Conservation (phyloP, 2,888 invertebrate genomes). For the Neoscelio sp. region DNA sequence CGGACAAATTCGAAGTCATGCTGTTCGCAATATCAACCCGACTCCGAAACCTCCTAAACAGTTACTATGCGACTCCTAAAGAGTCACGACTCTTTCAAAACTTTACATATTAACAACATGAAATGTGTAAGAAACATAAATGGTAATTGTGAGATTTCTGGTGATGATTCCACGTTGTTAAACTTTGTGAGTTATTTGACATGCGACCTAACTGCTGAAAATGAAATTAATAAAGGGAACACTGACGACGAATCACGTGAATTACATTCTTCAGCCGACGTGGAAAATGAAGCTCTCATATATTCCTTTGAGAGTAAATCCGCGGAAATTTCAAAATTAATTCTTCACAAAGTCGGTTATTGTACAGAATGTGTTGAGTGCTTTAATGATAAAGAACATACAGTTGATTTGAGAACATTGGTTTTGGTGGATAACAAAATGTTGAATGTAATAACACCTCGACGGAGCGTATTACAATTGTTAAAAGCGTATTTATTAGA, state of each 20-base stretch:
- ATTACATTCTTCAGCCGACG: not conserved
- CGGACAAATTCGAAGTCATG: no score
- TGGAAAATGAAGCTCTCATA: not conserved
- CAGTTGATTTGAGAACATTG: slow-evolving; percentile 6
- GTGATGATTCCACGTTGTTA: not conserved
- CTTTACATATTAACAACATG: no score
- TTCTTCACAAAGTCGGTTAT: not conserved
- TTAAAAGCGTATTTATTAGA: not conserved
- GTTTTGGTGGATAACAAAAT: not conserved
- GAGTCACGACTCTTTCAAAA: no score
- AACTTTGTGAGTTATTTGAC: not conserved
- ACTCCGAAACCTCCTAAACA: no score
- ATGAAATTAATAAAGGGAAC: slow-evolving; percentile 1
- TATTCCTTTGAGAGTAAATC: not conserved
- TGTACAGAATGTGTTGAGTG: slow-evolving; percentile 10
- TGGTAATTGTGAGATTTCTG: not conserved
- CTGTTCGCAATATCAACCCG: no score
- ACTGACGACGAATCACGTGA: not conserved
- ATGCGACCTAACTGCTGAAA: not conserved
- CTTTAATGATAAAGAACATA: slow-evolving; percentile 2
- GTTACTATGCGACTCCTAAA: no score
- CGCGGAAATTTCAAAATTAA: not conserved
- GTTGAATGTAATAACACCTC: slow-evolving; percentile 12
- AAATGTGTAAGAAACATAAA: no score
- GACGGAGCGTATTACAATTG: slow-evolving; percentile 5